Conservation (phyloP, 37 sponge, comb jelly and placozoan genomes). For the Chondrosia reniformis region DNA sequence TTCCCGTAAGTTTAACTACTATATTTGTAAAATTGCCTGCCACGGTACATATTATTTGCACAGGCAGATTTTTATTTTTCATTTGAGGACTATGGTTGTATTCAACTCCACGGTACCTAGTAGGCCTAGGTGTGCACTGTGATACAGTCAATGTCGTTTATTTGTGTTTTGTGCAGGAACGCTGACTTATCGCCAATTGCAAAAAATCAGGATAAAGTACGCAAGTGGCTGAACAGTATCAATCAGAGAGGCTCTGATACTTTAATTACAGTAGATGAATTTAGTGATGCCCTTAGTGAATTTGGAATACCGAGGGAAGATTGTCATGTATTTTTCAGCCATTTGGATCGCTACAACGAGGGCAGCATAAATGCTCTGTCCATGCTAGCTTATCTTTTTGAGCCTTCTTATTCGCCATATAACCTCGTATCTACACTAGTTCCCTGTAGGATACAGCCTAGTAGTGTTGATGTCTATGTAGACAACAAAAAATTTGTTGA, state of each 20-base stretch:
- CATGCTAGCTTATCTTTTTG: background rate
- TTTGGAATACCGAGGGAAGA: conserved; percentile 4
- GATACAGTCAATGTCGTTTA: no score
- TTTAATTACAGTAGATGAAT: conserved; percentile 6
- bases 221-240: conserved; percentile 15
- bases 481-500: background rate
- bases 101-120: no score
- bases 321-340: conserved; percentile 6
- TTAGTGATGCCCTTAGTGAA: conserved; percentile 1
- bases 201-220: background rate
- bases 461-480: conserved; percentile 2
- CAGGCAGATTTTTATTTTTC: no score
- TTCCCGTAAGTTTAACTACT: no score
- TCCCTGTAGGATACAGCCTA: conserved; percentile 7
- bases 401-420: background rate
- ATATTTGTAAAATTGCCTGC: no score
- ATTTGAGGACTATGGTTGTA: no score
- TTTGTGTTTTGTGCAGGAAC: background rate
- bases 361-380: background rate
- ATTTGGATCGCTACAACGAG: conserved; percentile 12
- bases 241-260: background rate
- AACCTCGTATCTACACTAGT: background rate
- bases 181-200: conserved; percentile 20
- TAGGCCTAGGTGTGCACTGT: no score
- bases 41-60: no score